Conservation (phyloP, 2,797 vertebrate species). For the Lepilemur septentrionalis region DNA sequence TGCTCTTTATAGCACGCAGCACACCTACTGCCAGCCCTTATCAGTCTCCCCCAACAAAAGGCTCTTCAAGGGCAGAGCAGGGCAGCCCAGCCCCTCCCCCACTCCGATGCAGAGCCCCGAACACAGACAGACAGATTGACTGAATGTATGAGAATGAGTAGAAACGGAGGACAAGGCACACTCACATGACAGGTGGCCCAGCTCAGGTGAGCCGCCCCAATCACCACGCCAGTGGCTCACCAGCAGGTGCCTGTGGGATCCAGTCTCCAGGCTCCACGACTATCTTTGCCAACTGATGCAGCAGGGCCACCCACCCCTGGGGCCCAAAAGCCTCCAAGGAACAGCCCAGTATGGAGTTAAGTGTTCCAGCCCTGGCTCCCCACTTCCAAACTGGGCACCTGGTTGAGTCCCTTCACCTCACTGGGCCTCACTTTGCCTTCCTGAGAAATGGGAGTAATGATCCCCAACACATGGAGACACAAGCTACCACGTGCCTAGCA, state of each 20-base stretch:
- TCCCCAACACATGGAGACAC: background rate
- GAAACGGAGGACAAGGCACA: background rate
- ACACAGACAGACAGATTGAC: background rate
- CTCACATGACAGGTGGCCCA: background rate
- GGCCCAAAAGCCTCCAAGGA: background rate
- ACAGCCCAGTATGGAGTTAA: background rate
- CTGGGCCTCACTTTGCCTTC: background rate
- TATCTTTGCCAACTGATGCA: background rate
- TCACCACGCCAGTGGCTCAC: background rate
- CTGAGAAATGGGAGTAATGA: background rate
- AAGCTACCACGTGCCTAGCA: fast-evolving
- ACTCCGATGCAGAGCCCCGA: background rate
- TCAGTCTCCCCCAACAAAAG: background rate
- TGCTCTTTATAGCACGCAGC: fast-evolving
- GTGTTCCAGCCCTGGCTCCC: background rate
- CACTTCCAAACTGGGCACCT: background rate
- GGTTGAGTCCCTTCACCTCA: fast-evolving
- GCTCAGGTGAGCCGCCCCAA: background rate
- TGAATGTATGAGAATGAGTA: background rate
- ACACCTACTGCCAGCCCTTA: background rate
- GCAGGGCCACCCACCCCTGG: background rate
- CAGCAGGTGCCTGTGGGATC: background rate
- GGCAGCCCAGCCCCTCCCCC: background rate
- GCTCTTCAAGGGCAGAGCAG: no score
- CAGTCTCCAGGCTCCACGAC: background rate